phyloP scores from a whole-genome alignment of 2,888 invertebrate genomes.

The Heliconius erato region DNA sequence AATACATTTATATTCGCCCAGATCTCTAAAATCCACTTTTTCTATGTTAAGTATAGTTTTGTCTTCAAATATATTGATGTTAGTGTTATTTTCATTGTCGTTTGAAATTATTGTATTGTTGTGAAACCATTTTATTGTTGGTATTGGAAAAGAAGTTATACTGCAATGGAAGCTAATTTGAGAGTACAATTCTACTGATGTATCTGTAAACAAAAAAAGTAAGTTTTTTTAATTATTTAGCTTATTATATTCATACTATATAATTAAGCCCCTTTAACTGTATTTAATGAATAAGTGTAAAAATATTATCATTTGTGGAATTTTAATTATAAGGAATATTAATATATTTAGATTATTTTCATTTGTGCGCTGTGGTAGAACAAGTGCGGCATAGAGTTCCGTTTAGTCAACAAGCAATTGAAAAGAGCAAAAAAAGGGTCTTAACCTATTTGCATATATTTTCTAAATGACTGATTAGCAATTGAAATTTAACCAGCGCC shows the following conservation, averaged over 20 bases:
- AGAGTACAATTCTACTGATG: constrained; percentile 66
- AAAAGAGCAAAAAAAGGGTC: too few species aligned
- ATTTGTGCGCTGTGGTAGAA: too few species aligned
- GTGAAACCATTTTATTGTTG: constrained; percentile 67
- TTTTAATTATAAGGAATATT: too few species aligned
- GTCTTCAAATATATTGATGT: constrained; percentile 60
- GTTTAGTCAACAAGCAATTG: too few species aligned
- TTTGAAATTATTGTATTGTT: constrained; percentile 63
- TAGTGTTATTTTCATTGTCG: constrained; percentile 49
- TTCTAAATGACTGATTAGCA: too few species aligned
- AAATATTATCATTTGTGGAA: not conserved
- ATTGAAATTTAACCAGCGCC: too few species aligned
- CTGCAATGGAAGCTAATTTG: constrained; percentile 64
- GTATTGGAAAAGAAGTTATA: constrained; percentile 63
- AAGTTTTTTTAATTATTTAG: not conserved
- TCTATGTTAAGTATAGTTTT: constrained; percentile 61
- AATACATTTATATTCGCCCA: constrained; percentile 83
- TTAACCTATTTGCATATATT: too few species aligned
- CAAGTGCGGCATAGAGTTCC: too few species aligned
- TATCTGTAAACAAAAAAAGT: constrained; percentile 62
- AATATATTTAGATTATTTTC: too few species aligned
- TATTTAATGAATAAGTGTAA: not conserved
- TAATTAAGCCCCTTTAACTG: not conserved
- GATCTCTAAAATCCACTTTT: constrained; percentile 65
- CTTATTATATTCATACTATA: not conserved